Percentiles rank a stretch among this genome's conserved stretches.
phyloP scores from a whole-genome alignment of 2,113 vertebrate genomes.

The Pelecanus crispus region DNA sequence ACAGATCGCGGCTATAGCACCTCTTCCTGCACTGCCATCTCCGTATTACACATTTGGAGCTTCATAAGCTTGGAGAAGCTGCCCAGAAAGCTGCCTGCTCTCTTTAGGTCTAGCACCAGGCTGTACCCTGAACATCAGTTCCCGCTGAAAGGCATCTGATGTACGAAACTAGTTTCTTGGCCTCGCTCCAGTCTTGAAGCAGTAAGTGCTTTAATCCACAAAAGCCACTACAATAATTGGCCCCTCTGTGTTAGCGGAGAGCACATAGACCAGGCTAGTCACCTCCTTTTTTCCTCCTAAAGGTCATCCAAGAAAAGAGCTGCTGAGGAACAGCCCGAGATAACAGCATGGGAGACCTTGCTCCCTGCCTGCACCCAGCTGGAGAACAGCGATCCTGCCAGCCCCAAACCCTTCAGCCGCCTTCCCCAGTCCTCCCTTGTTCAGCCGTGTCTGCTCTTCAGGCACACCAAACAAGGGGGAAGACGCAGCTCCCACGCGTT shows the following conservation, averaged over 20 bases:
- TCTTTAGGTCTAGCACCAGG: background rate
- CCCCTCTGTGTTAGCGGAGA: background rate
- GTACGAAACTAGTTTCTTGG: background rate
- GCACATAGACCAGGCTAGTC: background rate
- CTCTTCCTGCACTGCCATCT: background rate
- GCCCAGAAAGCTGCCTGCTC: background rate
- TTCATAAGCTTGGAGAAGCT: background rate
- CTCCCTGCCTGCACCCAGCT: background rate
- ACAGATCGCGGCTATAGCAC: background rate
- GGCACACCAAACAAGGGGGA: background rate
- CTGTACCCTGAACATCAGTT: background rate
- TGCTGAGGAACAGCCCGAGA: background rate
- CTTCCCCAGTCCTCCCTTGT: background rate
- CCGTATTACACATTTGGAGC: background rate
- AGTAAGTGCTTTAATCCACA: background rate
- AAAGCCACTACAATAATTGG: background rate
- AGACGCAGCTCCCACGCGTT: background rate
- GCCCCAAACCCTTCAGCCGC: background rate
- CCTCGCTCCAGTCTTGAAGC: background rate
- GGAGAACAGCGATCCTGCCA: background rate
- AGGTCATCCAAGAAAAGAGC: background rate
- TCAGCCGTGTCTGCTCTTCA: background rate
- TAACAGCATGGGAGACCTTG: background rate
- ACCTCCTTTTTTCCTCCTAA: background rate
- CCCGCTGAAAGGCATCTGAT: background rate